Conservation (phyloP, 2,888 invertebrate species). For the Sialis lutaria region DNA sequence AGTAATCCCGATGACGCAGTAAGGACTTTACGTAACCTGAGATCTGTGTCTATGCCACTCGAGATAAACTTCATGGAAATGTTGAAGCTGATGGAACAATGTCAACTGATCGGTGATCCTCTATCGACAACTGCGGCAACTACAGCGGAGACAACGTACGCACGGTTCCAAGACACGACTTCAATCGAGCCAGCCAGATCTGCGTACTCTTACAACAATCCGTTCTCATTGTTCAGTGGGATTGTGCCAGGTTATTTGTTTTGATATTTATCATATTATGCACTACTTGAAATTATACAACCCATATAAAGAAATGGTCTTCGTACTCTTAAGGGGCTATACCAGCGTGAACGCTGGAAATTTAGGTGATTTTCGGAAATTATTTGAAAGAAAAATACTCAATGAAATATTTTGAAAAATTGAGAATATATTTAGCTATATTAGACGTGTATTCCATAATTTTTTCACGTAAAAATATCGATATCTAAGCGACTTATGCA, state of each 20-base stretch:
- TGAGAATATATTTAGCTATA: too few relatives aligned
- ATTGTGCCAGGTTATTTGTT: slow-evolving; percentile 57
- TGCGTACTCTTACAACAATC: slow-evolving; percentile 35
- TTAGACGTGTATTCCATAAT: too few relatives aligned
- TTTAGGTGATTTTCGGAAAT: too few relatives aligned
- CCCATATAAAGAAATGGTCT: too few relatives aligned
- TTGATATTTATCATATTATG: too few relatives aligned
- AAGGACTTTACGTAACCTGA: slow-evolving; percentile 42
- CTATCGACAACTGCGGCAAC: neutral
- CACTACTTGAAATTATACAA: too few relatives aligned
- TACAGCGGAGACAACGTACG: neutral
- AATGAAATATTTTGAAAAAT: too few relatives aligned
- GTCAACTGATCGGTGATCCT: slow-evolving; percentile 41
- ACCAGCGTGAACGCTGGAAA: too few relatives aligned
- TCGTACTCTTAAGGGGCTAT: too few relatives aligned
- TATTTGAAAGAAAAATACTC: too few relatives aligned
- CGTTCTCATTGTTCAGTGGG: slow-evolving; percentile 55
- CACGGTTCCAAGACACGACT: slow-evolving; percentile 19
- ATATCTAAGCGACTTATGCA: too few relatives aligned
- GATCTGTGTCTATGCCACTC: slow-evolving; percentile 41
- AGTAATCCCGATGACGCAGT: slow-evolving; percentile 55
- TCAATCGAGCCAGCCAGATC: slow-evolving; percentile 22
- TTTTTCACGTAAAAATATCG: too few relatives aligned
- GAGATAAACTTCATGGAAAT: slow-evolving; percentile 55
- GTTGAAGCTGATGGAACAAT: slow-evolving; percentile 63